Evolutionary conservation across 2,888 invertebrate species (phyloP).

Genomic region (Drosophila multiciliata): DNA sequence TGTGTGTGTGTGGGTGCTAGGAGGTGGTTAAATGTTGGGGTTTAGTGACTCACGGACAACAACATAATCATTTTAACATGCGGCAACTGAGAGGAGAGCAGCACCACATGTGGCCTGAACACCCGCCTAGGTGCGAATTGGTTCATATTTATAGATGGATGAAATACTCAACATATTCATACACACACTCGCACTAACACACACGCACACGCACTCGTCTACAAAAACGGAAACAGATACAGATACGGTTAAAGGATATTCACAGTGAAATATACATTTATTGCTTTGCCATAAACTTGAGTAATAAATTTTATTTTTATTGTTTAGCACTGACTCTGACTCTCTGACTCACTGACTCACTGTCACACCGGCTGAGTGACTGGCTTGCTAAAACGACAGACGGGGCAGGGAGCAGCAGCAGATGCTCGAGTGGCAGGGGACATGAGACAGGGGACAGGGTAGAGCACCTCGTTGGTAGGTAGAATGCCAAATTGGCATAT

Average conservation of each 20-base stretch:
- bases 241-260: constrained; percentile 34
- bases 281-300: constrained; percentile 79
- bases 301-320: constrained; percentile 80
- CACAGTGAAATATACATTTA: constrained; percentile 72
- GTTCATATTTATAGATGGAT: constrained; percentile 77
- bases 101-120: constrained; percentile 59
- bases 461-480: constrained; percentile 2
- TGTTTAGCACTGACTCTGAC: constrained; percentile 60
- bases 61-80: constrained; percentile 76
- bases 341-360: constrained; percentile 39
- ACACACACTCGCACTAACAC: constrained; percentile 7
- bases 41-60: constrained; percentile 42
- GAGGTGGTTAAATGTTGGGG: constrained; percentile 3
- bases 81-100: constrained; percentile 44
- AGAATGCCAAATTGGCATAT: constrained; percentile 74
- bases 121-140: constrained; percentile 70
- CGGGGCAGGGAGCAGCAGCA: not conserved
- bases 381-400: constrained; percentile 8
- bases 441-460: not conserved
- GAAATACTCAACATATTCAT: constrained; percentile 31
- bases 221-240: not conserved
- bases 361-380: constrained; percentile 37
- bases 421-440: constrained; percentile 1
- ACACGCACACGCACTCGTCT: not conserved
- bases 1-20: not conserved